These are phyloP conservation scores for Bufo bufo DNA, from an alignment of 2,113 vertebrate genomes.

Conservation along the genomic window DNA sequence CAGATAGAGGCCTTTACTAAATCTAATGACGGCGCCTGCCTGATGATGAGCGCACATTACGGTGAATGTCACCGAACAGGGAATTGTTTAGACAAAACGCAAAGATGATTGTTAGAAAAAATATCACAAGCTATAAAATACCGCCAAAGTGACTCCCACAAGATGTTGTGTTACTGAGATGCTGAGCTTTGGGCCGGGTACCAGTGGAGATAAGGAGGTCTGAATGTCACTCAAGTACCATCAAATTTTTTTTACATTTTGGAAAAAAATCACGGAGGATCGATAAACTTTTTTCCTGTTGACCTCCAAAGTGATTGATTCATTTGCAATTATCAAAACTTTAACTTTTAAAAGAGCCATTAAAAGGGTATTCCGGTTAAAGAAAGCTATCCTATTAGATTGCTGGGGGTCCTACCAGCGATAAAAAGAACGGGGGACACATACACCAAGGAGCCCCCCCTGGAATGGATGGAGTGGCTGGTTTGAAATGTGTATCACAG, in stretches of 20 bases:
- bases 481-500: no score
- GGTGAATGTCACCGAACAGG: conserved; percentile 74
- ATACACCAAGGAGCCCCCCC: no score
- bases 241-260: background rate
- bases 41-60: conserved; percentile 71
- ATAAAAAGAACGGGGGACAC: no score
- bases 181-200: background rate
- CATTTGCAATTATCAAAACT: conserved; percentile 26
- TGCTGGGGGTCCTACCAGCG: no score
- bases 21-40: conserved; percentile 69
- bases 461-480: no score
- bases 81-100: conserved; percentile 71
- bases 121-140: conserved; percentile 68
- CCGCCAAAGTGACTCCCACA: conserved; percentile 62
- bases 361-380: no score
- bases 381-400: no score
- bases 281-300: background rate
- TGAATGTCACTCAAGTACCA: background rate
- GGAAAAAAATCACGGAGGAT: conserved; percentile 18
- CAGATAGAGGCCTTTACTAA: conserved; percentile 64
- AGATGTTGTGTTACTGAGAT: conserved; percentile 64
- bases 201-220: conserved; percentile 10
- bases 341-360: background rate
- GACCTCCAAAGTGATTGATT: background rate
- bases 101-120: conserved; percentile 66